Evolutionary conservation across 2,888 invertebrate genomes (phyloP).

Genomic region (Athalia circularis): DNA sequence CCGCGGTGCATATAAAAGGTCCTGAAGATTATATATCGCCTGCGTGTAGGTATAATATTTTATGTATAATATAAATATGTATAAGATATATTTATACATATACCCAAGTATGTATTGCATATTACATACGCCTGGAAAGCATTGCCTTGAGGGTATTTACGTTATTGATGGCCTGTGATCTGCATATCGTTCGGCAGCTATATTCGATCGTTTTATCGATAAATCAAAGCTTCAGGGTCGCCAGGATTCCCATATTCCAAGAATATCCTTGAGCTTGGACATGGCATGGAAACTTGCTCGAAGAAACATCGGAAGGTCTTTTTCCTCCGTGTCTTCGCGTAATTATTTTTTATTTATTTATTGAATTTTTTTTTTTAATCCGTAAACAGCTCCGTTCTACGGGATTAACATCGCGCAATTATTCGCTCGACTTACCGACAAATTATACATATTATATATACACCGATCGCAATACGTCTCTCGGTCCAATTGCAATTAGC

Average conservation of each 20-base stretch:
- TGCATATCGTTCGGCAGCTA: conserved; percentile 34
- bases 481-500: too few relatives aligned
- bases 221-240: conserved; percentile 33
- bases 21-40: too few relatives aligned
- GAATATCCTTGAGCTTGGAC: conserved; percentile 29
- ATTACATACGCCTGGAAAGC: background rate
- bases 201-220: conserved; percentile 33
- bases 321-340: background rate
- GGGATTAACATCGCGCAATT: too few relatives aligned
- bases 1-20: too few relatives aligned
- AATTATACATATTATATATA: too few relatives aligned
- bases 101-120: too few relatives aligned
- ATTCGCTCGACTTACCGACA: too few relatives aligned
- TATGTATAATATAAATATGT: too few relatives aligned
- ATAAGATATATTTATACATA: background rate
- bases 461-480: too few relatives aligned
- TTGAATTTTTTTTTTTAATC: too few relatives aligned
- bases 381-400: too few relatives aligned
- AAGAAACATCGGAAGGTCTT: background rate
- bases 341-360: background rate
- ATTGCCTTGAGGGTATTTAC: conserved; percentile 36
- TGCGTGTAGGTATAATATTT: too few relatives aligned
- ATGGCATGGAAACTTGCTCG: background rate
- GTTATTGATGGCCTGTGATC: conserved; percentile 37
- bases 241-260: conserved; percentile 30